Evolutionary conservation across 1,140 invertebrate genomes (phyloP), one percentile per base, ranked within the genome.

Genomic region (Musca vetustissima): DNA sequence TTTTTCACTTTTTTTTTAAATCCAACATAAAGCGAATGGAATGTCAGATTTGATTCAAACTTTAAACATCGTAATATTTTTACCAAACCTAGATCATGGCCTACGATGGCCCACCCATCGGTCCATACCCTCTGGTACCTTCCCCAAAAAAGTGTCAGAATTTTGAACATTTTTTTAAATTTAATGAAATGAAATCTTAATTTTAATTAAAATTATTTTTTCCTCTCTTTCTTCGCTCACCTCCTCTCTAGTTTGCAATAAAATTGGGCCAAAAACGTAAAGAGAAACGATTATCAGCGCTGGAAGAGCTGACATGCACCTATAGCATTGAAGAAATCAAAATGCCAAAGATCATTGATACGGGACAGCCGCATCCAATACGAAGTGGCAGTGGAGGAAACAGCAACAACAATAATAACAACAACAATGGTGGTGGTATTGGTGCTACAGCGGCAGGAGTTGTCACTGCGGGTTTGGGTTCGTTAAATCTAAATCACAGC

Each of bases 251-350:
- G 86, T 87, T 85, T 84, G 85, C 86, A 78, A 87, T 87, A 76
- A 87, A 87, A 77, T 78, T 86, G 81, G 86, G 85, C 68, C 85
- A 84, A 76, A 87, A 87, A 80, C 86, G 85, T 73, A 87, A 86
- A 80, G 83, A 87, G 82, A 85, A 87, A 82, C 76, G 81, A 73
- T 73, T 86, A 82, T 82, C 85, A 76, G 73, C 75, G 80, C 76
- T 79, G 79, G 80, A 85, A 79, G 81, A 86, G 73, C 71, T 83
- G 50, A 83, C 81, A 17, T 77, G 75, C 67, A 78, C 77, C 28
- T 80, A 80, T 49, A 77, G 86, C 79, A 81, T 81, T 73, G 79
- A 81, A 69, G 84, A 83, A 69, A 86, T 86, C 72, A 87, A 87
- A 74, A 86, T 86, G 78, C 85, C 86, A 72, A 87, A 87, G 80